Evolutionary conservation across 2,113 vertebrate species (phyloP).

Genomic region (Gyps fulvus): DNA sequence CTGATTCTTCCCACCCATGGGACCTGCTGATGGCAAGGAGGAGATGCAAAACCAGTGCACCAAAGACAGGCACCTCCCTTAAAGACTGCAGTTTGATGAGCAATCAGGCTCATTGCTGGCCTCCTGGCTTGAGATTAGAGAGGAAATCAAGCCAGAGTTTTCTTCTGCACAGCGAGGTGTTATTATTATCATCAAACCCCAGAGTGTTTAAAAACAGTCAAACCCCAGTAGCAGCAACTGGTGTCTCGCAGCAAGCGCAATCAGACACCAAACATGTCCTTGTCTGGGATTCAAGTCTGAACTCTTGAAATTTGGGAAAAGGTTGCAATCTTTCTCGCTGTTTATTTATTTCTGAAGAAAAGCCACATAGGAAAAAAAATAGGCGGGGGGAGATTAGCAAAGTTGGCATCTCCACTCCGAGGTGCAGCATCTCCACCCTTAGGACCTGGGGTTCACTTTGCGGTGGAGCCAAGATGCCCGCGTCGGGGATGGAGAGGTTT

Average conservation of each 20-base stretch:
- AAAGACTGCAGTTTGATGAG: not conserved
- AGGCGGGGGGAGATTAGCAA: not conserved
- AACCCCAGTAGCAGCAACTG: not conserved
- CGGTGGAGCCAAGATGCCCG: not conserved
- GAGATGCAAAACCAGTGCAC: not conserved
- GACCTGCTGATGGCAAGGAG: not conserved
- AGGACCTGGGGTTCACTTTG: rapidly evolving
- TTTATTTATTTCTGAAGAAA: not conserved
- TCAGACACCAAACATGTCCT: not conserved
- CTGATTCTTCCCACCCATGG: not conserved
- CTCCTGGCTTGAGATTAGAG: not conserved
- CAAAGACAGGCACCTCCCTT: not conserved
- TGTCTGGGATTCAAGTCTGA: not conserved
- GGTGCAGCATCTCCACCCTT: not conserved
- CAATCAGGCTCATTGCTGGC: conserved; percentile 1
- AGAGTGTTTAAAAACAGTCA: conserved; percentile 56
- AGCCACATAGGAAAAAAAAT: rapidly evolving
- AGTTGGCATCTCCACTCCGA: not conserved
- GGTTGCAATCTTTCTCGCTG: not conserved
- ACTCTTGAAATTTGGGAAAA: not conserved
- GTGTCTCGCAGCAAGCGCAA: rapidly evolving
- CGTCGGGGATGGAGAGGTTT: rapidly evolving
- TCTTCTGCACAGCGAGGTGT: not conserved
- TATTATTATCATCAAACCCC: conserved; percentile 46
- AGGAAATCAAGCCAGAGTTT: conserved; percentile 40